These are phyloP conservation scores for Sus cebifrons DNA, from an alignment of 2,797 vertebrate species.

Conservation along the genomic window DNA sequence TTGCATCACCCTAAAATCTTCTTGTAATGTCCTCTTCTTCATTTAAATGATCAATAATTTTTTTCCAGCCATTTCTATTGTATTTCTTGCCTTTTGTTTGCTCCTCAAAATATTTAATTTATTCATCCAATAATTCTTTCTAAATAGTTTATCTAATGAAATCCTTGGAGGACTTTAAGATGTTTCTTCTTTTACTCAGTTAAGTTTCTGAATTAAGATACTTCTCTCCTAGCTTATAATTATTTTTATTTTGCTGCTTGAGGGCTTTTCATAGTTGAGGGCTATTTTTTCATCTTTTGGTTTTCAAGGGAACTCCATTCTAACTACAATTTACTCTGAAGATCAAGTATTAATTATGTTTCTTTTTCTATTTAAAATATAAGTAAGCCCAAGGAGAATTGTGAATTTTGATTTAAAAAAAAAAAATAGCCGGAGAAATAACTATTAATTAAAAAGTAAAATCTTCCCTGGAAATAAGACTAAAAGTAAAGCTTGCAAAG, in stretches of 20 bases:
- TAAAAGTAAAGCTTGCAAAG: slow-evolving; percentile 91
- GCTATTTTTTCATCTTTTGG: not conserved
- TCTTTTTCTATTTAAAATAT: slow-evolving; percentile 92
- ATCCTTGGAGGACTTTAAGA: not conserved
- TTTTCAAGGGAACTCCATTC: not conserved
- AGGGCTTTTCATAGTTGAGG: not conserved
- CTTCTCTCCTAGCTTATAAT: not conserved
- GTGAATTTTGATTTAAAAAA: slow-evolving; percentile 93
- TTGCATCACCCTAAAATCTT: not conserved
- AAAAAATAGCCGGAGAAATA: slow-evolving; percentile 91
- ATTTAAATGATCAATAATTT: slow-evolving; percentile 13
- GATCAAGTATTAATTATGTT: not conserved
- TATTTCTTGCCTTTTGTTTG: not conserved
- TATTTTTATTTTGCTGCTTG: not conserved
- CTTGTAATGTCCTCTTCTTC: not conserved
- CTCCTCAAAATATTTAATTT: slow-evolving; percentile 26
- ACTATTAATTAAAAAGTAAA: slow-evolving; percentile 91
- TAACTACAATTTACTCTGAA: not conserved
- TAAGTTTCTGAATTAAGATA: not conserved
- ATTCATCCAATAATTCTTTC: not conserved
- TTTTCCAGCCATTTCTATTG: not conserved
- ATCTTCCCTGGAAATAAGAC: slow-evolving; percentile 90
- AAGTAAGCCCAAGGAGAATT: slow-evolving; percentile 93
- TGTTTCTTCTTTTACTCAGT: not conserved
- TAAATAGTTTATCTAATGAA: slow-evolving; percentile 30